phyloP scores from a whole-genome alignment of 2,113 vertebrate species.

The Corythaeola cristata region DNA sequence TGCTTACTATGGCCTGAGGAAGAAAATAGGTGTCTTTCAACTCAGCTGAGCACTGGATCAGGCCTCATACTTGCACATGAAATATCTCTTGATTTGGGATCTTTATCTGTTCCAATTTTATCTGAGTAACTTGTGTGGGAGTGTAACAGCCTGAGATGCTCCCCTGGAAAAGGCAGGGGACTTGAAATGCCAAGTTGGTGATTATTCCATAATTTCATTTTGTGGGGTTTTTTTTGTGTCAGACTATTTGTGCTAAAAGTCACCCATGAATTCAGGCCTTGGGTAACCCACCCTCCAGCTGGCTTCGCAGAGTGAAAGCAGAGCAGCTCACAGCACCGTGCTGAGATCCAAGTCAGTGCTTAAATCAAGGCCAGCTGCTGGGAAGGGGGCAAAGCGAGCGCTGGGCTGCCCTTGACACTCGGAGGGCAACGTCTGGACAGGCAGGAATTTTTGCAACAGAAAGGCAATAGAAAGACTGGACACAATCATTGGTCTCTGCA shows the following conservation, averaged over 20 bases:
- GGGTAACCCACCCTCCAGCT: background rate
- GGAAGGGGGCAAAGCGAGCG: background rate
- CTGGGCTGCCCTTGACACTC: background rate
- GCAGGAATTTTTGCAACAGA: background rate
- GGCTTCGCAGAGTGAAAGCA: background rate
- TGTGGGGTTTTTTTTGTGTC: background rate
- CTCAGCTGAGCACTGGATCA: background rate
- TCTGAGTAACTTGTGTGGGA: conserved; percentile 2
- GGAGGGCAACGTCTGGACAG: background rate
- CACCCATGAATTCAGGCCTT: background rate
- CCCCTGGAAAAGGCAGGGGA: conserved; percentile 25
- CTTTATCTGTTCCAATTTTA: background rate
- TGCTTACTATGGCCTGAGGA: background rate
- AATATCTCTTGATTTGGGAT: background rate
- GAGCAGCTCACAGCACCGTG: background rate
- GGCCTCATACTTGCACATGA: background rate
- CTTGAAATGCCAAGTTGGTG: background rate
- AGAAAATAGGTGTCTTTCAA: background rate
- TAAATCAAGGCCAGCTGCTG: background rate
- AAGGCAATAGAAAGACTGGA: background rate
- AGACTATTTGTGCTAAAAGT: background rate
- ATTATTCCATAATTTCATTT: background rate
- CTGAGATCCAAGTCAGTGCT: background rate
- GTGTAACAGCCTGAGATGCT: background rate
- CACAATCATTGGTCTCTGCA: background rate